Base-by-base conservation (phyloP, 2,797 vertebrate species). In the Onychomys torridus region DNA sequence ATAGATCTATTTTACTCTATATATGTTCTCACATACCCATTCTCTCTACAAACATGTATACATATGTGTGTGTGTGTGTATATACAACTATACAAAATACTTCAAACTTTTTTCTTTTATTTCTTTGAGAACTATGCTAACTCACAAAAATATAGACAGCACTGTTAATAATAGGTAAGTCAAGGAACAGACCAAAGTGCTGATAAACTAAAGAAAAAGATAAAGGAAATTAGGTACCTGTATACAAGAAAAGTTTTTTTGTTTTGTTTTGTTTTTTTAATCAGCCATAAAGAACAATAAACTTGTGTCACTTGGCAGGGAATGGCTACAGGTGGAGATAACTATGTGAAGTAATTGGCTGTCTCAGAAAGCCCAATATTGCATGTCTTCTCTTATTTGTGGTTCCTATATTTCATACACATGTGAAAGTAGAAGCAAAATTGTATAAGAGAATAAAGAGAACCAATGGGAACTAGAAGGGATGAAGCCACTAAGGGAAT, bases 91-190 rank as follows among this genome's bases (percentile, higher is more conserved):
- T 63, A 94, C 27, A 55, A 43, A 55, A 69, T 77, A 32, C 23
- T 2, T 8, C 17, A 86, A 89, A 73, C 7, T 88, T 84, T 67
- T 76, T 81, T 94, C 37, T 89, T 96, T 87, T 89, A 40, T 87
- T 27, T 61, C 10, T 61, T 92, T 82, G 83, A 95, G 52, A 90
- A 6, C 61, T 57, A 32, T 55, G 65, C 19, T 67, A 96, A 89
- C 81, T 93, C 65, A 84, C 65, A 93, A 91, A 95, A 90, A 32
- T 55, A 16, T 43, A 29, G 88, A 46, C 46, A 61, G 14, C 65
- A 71, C 2, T 63, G 6, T 89, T 89, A 55, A 40, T 57, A 88
- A 9, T 57, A 88, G n/a, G 4, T n/a, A 49, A 52, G 34, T 29
- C 40, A 77, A n/a, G 40, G 57, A 89, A 61, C 21, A 3, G 32